These are phyloP conservation scores for Triplophysa dalaica DNA, from an alignment of 2,113 vertebrate species.

Conservation along the genomic window DNA sequence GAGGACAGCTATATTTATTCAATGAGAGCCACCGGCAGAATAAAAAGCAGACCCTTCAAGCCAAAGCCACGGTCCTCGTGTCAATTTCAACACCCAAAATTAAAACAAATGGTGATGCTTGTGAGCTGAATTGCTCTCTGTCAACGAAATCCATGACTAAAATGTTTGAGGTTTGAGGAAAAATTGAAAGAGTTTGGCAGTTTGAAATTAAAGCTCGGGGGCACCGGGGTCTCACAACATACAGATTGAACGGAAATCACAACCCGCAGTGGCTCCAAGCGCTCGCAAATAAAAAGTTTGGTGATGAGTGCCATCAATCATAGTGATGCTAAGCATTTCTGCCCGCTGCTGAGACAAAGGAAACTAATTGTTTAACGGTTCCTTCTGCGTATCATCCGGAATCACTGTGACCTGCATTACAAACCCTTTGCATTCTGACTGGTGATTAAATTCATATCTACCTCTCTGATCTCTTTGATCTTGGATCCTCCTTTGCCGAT, in stretches of 20 bases:
- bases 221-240: background rate
- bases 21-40: conserved; percentile 38
- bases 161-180: background rate
- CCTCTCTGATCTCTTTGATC: conserved; percentile 95
- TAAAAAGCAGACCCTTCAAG: conserved; percentile 36
- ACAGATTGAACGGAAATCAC: conserved; percentile 7
- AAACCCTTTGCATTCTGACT: conserved; percentile 8
- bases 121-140: background rate
- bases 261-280: conserved; percentile 26
- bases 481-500: conserved; percentile 95
- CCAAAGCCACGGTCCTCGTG: conserved; percentile 33
- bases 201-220: conserved; percentile 42
- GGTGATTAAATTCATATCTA: conserved; percentile 61
- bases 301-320: conserved; percentile 56
- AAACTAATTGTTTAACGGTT: conserved; percentile 40
- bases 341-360: conserved; percentile 41
- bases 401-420: conserved; percentile 34
- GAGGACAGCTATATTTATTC: conserved; percentile 51
- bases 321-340: conserved; percentile 41
- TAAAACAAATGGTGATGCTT: conserved; percentile 5
- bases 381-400: conserved; percentile 35
- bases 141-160: conserved; percentile 1
- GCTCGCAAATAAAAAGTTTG: conserved; percentile 50
- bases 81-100: conserved; percentile 20
- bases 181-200: background rate